Conservation (phyloP, 2,113 vertebrate species). For the Prietella phreatophila region DNA sequence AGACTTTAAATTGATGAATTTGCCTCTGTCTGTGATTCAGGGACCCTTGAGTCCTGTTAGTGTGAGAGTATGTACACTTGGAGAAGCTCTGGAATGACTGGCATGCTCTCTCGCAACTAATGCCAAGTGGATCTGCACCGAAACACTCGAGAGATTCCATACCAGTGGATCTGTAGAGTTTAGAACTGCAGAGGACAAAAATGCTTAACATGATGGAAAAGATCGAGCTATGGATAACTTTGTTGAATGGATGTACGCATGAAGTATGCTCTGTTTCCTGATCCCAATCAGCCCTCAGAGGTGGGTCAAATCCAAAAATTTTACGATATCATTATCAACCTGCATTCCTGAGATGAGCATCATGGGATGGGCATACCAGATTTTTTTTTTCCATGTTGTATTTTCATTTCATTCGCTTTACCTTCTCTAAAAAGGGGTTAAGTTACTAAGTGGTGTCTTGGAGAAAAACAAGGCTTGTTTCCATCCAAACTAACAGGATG, state of each 20-base stretch:
- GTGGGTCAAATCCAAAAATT: neutral
- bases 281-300: neutral
- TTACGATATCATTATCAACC: neutral
- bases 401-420: neutral
- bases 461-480: neutral
- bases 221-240: neutral
- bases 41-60: neutral
- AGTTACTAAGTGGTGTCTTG: neutral
- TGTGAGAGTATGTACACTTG: neutral
- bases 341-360: neutral
- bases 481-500: neutral
- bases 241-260: neutral
- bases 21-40: neutral
- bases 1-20: neutral
- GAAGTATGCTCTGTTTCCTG: neutral
- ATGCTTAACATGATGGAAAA: neutral
- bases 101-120: neutral
- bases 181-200: neutral
- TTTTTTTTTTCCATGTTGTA: neutral
- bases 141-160: neutral
- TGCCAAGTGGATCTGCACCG: neutral
- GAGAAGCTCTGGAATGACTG: conserved; percentile 29
- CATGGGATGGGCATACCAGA: neutral
- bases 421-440: neutral
- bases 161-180: neutral